Evolutionary conservation across 2,113 vertebrate genomes (phyloP), one percentile per base, ranked within the genome.

Genomic region (Poeciliopsis turrubarensis): DNA sequence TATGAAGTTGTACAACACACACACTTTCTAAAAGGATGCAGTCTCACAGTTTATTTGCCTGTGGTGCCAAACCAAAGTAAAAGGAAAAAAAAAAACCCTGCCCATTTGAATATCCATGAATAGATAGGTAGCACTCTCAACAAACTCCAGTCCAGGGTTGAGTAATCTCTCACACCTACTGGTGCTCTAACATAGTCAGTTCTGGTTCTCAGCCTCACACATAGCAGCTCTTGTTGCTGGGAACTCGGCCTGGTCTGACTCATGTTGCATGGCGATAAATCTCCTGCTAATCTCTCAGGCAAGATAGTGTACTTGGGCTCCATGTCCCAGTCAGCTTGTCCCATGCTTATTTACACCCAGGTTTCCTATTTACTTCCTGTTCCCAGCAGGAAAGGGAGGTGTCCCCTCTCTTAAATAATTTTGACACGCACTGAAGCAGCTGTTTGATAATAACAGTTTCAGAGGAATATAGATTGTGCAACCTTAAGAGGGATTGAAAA

Each of bases 211-310:
- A 84, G 84, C 75, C 84, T 89, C 81, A 86, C 87, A 88, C 89
- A 84, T 82, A 71, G 79, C 87, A 81, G 77, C 87, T 89, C 86
- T 85, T 81, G 79, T 89, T 86, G 86, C 87, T 86, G 81, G 80
- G 86, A 88, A 86, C 82, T 87, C 78, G 71, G 83, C 65, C 82
- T 82, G 87, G 70, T 79, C 72, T 79, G 83, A 91, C 89, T 93
- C 88, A 81, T 81, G 64, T 94, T 91, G 87, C 92, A 88, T 80
- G 84, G 90, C 90, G 92, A 93, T 94, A 93, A 93, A 94, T 94
- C 81, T 92, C 86, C 74, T 91, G 88, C 92, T 93, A 94, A 94
- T 93, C 94, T 91, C 88, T 82, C 70, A 29, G 81, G 85, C 81
- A 87, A 88, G 88, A 92, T 93, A 89, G 79, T 86, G 80, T 83